A percentile compares a stretch with the other conserved stretches of the same genome.
phyloP scores from a whole-genome alignment of 2,888 invertebrate species.

The Leptogaster cylindrica region DNA sequence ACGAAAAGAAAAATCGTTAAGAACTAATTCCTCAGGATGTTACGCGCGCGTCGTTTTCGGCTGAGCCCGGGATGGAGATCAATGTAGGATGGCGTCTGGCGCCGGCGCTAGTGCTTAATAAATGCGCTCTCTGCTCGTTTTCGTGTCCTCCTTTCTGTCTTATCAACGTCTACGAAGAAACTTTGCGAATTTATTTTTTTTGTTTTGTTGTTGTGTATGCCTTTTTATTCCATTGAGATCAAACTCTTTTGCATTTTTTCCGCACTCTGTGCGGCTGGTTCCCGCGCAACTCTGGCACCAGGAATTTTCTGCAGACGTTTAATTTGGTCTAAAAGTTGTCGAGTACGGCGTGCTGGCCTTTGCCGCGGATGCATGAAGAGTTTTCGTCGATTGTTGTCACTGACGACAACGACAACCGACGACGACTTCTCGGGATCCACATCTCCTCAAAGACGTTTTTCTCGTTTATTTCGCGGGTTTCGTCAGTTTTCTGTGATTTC shows the following conservation, averaged over 20 bases:
- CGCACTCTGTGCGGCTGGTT: constrained; percentile 25
- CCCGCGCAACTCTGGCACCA: not conserved
- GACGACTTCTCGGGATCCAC: no score
- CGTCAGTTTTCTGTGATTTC: constrained; percentile 8
- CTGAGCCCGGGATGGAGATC: constrained; percentile 47
- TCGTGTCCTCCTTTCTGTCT: constrained; percentile 5
- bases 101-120: constrained; percentile 50
- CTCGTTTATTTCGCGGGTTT: not conserved
- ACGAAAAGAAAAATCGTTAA: constrained; percentile 9
- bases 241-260: constrained; percentile 38
- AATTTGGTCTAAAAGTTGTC: constrained; percentile 22
- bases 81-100: constrained; percentile 51
- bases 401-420: constrained; percentile 8
- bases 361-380: not conserved
- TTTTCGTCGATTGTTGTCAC: constrained; percentile 29
- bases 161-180: constrained; percentile 24
- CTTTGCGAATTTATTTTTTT: constrained; percentile 15
- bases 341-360: not conserved
- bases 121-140: constrained; percentile 37
- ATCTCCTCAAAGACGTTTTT: constrained; percentile 1
- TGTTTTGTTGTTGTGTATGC: not conserved
- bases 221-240: not conserved
- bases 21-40: constrained; percentile 33
- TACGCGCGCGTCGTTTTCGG: constrained; percentile 37
- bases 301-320: constrained; percentile 17